Evolutionary conservation across 1,140 invertebrate species (phyloP).

Genomic region (Gryllus bimaculatus): DNA sequence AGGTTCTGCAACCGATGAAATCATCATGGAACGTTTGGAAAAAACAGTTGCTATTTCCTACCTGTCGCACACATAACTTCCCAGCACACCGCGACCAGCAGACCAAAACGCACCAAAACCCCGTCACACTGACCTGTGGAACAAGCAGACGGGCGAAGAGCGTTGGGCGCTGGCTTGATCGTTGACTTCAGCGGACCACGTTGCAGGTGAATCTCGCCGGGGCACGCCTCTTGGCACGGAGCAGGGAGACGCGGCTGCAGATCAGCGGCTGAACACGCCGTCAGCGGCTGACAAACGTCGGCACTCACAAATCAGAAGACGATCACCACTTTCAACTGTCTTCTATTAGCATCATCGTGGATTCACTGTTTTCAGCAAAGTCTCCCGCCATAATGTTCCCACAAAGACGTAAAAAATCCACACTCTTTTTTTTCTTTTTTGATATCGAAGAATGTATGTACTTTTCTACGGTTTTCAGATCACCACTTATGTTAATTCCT

Average conservation of each 20-base stretch:
- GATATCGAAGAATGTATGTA: background rate
- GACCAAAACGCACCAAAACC: too few relatives aligned
- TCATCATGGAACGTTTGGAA: too few relatives aligned
- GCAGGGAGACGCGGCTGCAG: background rate
- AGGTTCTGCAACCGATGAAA: too few relatives aligned
- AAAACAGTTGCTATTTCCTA: too few relatives aligned
- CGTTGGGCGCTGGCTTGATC: background rate
- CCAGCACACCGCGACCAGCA: too few relatives aligned
- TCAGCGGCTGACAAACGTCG: background rate
- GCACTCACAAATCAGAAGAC: background rate
- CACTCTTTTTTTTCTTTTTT: background rate
- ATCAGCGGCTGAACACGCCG: background rate
- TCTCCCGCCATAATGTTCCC: background rate
- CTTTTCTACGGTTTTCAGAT: too few relatives aligned
- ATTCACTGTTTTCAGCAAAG: background rate
- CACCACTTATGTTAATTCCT: too few relatives aligned
- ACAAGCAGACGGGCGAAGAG: too few relatives aligned
- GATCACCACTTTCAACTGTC: background rate
- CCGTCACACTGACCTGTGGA: too few relatives aligned
- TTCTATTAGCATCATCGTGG: background rate
- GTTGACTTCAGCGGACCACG: background rate
- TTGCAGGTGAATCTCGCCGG: background rate
- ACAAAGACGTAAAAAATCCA: background rate
- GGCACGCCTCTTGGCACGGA: too few relatives aligned
- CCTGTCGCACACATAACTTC: too few relatives aligned